A percentile compares a stretch with the other conserved stretches of the same genome.
phyloP scores from a whole-genome alignment of 2,888 invertebrate genomes.

The Hanleya hanleyi region DNA sequence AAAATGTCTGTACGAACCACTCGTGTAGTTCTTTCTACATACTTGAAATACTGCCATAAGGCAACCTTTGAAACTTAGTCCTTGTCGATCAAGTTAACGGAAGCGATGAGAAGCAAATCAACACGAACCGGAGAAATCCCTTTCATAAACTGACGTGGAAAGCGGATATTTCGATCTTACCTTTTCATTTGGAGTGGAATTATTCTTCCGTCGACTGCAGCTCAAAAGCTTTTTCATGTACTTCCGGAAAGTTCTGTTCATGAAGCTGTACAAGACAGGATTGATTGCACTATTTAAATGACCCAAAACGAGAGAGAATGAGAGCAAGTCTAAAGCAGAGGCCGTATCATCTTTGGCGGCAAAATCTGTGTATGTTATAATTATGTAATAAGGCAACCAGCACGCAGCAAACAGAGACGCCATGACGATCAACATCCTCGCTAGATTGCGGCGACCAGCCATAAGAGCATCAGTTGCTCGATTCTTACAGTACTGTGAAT shows the following conservation, averaged over 20 bases:
- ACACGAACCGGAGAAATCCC: too few species aligned
- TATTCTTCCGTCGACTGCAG: not conserved
- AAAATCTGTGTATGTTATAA: conserved; percentile 81
- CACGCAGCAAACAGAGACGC: conserved; percentile 85
- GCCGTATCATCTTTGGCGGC: conserved; percentile 71
- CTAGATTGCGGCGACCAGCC: conserved; percentile 83
- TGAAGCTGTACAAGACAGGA: conserved; percentile 84
- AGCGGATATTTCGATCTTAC: too few species aligned
- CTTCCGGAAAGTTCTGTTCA: conserved; percentile 80
- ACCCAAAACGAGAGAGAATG: conserved; percentile 82
- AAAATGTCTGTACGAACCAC: too few species aligned
- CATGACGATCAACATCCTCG: conserved; percentile 83
- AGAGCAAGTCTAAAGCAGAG: conserved; percentile 65
- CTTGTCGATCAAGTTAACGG: too few species aligned
- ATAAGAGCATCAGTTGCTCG: conserved; percentile 62
- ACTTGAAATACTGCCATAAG: too few species aligned
- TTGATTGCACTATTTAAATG: conserved; percentile 85
- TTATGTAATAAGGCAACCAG: conserved; percentile 86
- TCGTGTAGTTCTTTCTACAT: too few species aligned
- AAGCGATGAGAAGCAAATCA: too few species aligned
- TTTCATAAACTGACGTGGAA: too few species aligned
- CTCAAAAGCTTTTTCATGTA: conserved; percentile 42
- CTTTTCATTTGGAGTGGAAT: not conserved
- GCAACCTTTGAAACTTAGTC: too few species aligned
- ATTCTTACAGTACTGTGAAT: conserved; percentile 16